phyloP scores from a whole-genome alignment of 1,140 invertebrate species.

The Hyposmocoma kahamanoa region DNA sequence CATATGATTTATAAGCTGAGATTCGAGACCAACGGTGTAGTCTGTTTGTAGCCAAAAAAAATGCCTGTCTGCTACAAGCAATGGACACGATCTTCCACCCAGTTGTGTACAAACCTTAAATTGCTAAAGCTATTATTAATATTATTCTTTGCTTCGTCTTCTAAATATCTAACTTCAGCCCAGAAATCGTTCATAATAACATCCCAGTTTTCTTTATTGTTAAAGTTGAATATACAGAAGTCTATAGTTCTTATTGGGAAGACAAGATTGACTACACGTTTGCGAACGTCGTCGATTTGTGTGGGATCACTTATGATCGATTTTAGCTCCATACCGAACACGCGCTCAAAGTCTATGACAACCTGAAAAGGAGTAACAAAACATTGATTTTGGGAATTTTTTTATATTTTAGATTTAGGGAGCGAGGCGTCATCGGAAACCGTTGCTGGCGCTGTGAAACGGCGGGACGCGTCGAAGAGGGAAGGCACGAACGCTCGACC shows the following conservation, averaged over 20 bases:
- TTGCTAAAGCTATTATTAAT: slow-evolving; percentile 90
- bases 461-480: no score
- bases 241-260: slow-evolving; percentile 83
- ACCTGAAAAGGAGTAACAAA: slow-evolving; percentile 70
- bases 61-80: no score
- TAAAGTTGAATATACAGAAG: slow-evolving; percentile 86
- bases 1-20: no score
- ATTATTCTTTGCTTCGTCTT: slow-evolving; percentile 87
- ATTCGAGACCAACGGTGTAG: no score
- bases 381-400: not conserved
- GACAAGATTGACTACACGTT: slow-evolving; percentile 81
- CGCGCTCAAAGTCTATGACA: slow-evolving; percentile 90
- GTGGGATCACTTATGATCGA: slow-evolving; percentile 89
- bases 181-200: slow-evolving; percentile 84
- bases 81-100: no score
- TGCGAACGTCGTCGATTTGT: slow-evolving; percentile 87
- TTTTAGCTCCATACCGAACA: slow-evolving; percentile 90
- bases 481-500: no score
- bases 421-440: no score
- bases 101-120: slow-evolving; percentile 73
- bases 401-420: no score
- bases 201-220: slow-evolving; percentile 88
- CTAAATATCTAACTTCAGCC: slow-evolving; percentile 81
- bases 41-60: no score
- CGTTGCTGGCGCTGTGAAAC: no score